These are phyloP conservation scores for Eupsittula cactorum DNA, from an alignment of 2,113 vertebrate species.

Conservation along the genomic window DNA sequence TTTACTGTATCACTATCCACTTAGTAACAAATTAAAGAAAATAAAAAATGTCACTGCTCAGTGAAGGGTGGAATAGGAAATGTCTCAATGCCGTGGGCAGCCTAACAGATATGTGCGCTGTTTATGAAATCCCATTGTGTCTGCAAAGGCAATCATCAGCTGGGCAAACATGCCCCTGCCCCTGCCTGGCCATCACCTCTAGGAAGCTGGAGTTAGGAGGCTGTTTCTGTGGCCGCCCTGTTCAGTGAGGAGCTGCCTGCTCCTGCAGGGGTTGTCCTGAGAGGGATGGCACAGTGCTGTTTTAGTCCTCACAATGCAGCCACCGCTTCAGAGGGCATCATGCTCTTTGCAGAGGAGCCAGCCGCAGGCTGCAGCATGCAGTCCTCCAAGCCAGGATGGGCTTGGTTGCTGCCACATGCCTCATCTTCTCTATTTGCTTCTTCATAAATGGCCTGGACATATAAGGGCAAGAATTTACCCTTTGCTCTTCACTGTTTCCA, in stretches of 20 bases:
- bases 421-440: background rate
- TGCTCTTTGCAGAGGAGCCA: background rate
- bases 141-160: background rate
- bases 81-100: background rate
- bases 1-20: background rate
- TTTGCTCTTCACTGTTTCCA: background rate
- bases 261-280: background rate
- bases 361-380: background rate
- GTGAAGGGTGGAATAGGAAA: conserved; percentile 3
- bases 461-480: background rate
- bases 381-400: background rate
- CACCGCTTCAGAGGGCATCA: background rate
- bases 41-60: background rate
- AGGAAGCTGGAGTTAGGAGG: background rate
- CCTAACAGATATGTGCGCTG: background rate
- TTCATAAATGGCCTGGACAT: background rate
- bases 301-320: fast-evolving
- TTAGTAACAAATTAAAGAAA: background rate
- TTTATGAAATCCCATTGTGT: background rate
- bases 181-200: background rate
- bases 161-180: background rate
- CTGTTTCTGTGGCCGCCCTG: background rate
- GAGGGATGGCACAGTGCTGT: fast-evolving
- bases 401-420: background rate
- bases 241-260: background rate